Evolutionary conservation across 1,140 invertebrate species (phyloP), one percentile per base, ranked within the genome.

Genomic region (Agrilus planipennis): DNA sequence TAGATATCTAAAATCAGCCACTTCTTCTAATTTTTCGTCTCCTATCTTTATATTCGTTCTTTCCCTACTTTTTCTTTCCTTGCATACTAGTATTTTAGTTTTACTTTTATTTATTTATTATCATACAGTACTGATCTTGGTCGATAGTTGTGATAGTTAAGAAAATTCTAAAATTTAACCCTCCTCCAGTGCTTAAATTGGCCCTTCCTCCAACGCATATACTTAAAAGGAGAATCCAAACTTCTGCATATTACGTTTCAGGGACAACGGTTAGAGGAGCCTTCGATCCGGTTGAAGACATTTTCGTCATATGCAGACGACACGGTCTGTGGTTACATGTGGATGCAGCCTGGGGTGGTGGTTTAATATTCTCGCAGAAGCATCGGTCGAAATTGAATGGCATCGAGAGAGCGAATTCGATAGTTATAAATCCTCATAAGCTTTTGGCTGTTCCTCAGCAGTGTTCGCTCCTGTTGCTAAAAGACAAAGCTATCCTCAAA

Each of bases 341-440:
- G 12, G 79, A 82, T 57, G 76, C 73, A 14, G 75, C 77, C 2
- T 80, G 76, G 76, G 77, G 77, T 42, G 77, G 77, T n/a, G 72
- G 73, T n/a, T 59, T 72, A 10, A 56, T 81, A 32, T 63, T 81
- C 53, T 76, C 73, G 10, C 57, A 60, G 20, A 72, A 68, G 52
- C 62, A 77, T 54, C 56, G 68, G 39, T 50, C 69, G 42, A 58
- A 71, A 44, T 50, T 78, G 32, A 65, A 65, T 35, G 76, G 76
- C 31, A 70, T 79, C 28, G 62, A 77, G 45, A 54, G 71, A 43
- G 75, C 73, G 4, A 66, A 80, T 52, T 79, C 77, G 0, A 64
- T 79, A 18, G 74, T 76, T 9, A 79, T 78, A 72, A 81, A 81
- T 58, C 76, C 76, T 9, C 77, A 81, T 52, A 81, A 79, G 53